Base-by-base conservation (phyloP, 2,888 invertebrate genomes). In the Eueremaeus valkanovi region DNA sequence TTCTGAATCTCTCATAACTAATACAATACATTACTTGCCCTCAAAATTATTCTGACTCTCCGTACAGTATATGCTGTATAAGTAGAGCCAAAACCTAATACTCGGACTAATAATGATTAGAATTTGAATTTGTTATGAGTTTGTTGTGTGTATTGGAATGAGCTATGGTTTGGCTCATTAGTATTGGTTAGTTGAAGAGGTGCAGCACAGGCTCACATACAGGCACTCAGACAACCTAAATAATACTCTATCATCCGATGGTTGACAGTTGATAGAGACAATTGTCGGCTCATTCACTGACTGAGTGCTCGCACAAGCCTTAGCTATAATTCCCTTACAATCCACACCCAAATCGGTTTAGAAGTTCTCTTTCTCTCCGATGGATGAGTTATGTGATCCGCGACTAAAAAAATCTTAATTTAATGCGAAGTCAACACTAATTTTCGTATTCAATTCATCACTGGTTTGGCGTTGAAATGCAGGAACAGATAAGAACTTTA, bases 221-320 rank as follows among this genome's bases (percentile, higher is more conserved):
- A 11, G 36, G 36, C 36, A 36, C 36, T 8, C 36, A 36, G 6
- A 36, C 36, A 45, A 1, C 21, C 24, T 27, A 55, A 55, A 55
- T 27, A 55, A 24, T 55, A 42, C 68, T 68, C 40, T 68, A 68
- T 68, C 68, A 68, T 68, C 68, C 24, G 21, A 68, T 68, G 16
- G 40, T 68, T 68, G 68, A 68, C 68, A 68, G 40, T 68, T 68
- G 68, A 68, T 68, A 40, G 40, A 68, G 68, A 68, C 68, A 68
- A 68, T 68, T 68, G 68, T 68, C 68, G 68, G 68, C 61, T 5
- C 49, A 36, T 11, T 36, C 6, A 36, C 36, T 36, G 36, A 36
- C 55, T 55, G 55, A 55, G 9, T 55, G 55, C 21, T 11, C 24
- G 13, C 55, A 27, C 55, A 27, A 24, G 55, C 55, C 55, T 27